Conservation (phyloP, 2,113 vertebrate species). For the Sebastes schlegelii region DNA sequence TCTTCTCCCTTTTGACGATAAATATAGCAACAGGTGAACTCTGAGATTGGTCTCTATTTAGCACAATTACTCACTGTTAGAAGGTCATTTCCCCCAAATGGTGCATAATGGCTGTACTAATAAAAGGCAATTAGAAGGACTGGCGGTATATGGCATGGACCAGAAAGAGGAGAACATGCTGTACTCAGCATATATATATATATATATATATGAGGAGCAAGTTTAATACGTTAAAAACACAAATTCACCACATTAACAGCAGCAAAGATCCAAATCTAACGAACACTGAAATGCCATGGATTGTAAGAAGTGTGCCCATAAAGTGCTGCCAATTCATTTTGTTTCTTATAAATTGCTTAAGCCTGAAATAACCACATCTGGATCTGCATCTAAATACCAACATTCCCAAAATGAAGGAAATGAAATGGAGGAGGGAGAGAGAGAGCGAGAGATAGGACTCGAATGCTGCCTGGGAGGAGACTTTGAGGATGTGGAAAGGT, state of each 20-base stretch:
- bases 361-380: slow-evolving; percentile 43
- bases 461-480: slow-evolving; percentile 48
- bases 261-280: slow-evolving; percentile 14
- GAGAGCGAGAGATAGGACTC: slow-evolving; percentile 35
- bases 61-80: slow-evolving; percentile 72
- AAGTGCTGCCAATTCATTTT: slow-evolving; percentile 7
- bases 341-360: slow-evolving; percentile 12
- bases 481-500: slow-evolving; percentile 67
- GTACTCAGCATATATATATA: background rate
- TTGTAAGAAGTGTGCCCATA: background rate
- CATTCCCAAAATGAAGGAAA: slow-evolving; percentile 44
- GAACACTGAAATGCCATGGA: background rate
- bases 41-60: slow-evolving; percentile 65
- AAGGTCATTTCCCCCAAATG: slow-evolving; percentile 62
- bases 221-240: slow-evolving; percentile 16
- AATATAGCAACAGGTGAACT: slow-evolving; percentile 56
- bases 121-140: slow-evolving; percentile 49
- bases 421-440: slow-evolving; percentile 46
- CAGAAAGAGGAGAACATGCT: background rate
- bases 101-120: slow-evolving; percentile 45
- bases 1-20: slow-evolving; percentile 31
- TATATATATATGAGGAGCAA: background rate
- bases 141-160: slow-evolving; percentile 20
- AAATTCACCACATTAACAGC: slow-evolving; percentile 3
- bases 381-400: slow-evolving; percentile 58